A percentile compares a stretch with the other conserved stretches of the same genome.
Conservation (phyloP, 2,888 invertebrate species). For the Athalia rosae region DNA sequence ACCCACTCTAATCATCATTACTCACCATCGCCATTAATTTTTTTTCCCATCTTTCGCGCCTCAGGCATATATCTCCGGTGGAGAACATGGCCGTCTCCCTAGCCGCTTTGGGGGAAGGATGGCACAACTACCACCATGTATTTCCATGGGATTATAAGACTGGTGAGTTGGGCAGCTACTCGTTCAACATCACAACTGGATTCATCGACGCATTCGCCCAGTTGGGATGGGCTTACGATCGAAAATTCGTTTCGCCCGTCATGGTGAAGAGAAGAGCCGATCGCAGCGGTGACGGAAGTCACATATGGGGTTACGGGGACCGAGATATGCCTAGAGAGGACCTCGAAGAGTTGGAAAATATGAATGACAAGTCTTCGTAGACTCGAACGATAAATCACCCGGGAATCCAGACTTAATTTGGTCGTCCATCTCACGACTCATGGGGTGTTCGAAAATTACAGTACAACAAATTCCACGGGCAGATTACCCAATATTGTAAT, state of each 20-base stretch:
- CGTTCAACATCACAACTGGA: conserved; percentile 84
- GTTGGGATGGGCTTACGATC: conserved; percentile 89
- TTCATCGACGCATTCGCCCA: conserved; percentile 88
- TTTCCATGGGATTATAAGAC: conserved; percentile 79
- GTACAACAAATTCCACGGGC: too few relatives aligned
- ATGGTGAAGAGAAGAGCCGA: conserved; percentile 78
- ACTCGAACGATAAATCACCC: not conserved
- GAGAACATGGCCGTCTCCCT: conserved; percentile 85
- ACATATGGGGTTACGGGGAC: conserved; percentile 81
- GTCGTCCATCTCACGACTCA: not conserved
- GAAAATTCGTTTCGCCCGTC: conserved; percentile 78
- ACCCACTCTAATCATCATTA: too few relatives aligned
- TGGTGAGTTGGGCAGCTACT: conserved; percentile 78
- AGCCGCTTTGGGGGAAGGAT: conserved; percentile 86
- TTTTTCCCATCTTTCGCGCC: not conserved
- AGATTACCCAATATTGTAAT: too few relatives aligned
- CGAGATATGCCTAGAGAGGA: conserved; percentile 77
- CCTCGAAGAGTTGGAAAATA: conserved; percentile 75
- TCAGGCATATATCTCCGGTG: conserved; percentile 82
- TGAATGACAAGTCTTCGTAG: conserved; percentile 71
- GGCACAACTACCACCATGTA: conserved; percentile 90
- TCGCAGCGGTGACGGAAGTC: conserved; percentile 78
- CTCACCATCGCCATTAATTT: not conserved
- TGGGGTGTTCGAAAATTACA: not conserved
- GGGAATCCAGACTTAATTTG: not conserved